A percentile compares a stretch with the other conserved stretches of the same genome.
phyloP scores from a whole-genome alignment of 2,888 invertebrate species.

The Carterocephalus palaemon region DNA sequence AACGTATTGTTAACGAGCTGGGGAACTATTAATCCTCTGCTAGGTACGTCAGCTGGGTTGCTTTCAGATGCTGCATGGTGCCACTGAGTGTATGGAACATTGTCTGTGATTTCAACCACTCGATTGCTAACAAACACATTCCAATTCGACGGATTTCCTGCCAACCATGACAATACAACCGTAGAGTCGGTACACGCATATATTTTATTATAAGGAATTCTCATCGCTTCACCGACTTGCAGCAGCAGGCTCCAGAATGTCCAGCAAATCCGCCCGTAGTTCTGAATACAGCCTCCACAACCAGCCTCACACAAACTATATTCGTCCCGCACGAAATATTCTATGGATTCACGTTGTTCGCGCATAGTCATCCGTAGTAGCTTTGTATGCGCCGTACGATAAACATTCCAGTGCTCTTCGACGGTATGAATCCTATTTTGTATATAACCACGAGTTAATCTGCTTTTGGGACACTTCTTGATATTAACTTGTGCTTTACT shows the following conservation, averaged over 20 bases:
- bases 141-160: slow-evolving; percentile 13
- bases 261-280: slow-evolving; percentile 23
- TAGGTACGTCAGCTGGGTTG: slow-evolving; percentile 37
- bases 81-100: slow-evolving; percentile 28
- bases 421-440: slow-evolving; percentile 28
- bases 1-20: not conserved
- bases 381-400: slow-evolving; percentile 22
- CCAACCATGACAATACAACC: slow-evolving; percentile 16
- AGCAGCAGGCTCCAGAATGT: slow-evolving; percentile 18
- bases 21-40: slow-evolving; percentile 27
- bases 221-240: slow-evolving; percentile 10
- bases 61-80: slow-evolving; percentile 26
- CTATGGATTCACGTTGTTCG: slow-evolving; percentile 13
- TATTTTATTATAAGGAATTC: slow-evolving; percentile 1
- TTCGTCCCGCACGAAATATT: slow-evolving; percentile 24
- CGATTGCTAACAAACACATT: slow-evolving; percentile 16
- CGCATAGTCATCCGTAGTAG: slow-evolving; percentile 12
- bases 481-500: slow-evolving; percentile 28
- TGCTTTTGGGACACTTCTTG: slow-evolving; percentile 30
- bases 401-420: slow-evolving; percentile 31
- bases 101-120: slow-evolving; percentile 29
- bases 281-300: slow-evolving; percentile 23
- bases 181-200: slow-evolving; percentile 21
- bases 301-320: slow-evolving; percentile 19
- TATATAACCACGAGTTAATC: slow-evolving; percentile 31